These are phyloP conservation scores for Leptoteleia sp. DNA, from an alignment of 1,140 invertebrate genomes.

Conservation along the genomic window DNA sequence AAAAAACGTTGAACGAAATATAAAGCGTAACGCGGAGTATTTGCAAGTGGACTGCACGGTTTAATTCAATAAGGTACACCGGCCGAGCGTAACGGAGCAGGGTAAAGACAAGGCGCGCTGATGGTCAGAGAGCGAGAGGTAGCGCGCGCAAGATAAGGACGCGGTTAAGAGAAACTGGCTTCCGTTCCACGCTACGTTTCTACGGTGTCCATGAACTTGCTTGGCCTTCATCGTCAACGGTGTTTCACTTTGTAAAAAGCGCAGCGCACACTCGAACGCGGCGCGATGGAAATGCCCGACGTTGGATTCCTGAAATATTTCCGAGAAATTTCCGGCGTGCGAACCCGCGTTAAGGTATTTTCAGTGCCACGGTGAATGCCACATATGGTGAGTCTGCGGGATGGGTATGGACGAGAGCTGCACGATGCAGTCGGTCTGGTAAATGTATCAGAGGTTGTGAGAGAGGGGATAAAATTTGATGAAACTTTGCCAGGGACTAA, in stretches of 20 bases:
- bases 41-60: slow-evolving; percentile 37
- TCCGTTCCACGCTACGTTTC: slow-evolving; percentile 57
- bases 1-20: not conserved
- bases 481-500: no score
- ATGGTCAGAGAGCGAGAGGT: slow-evolving; percentile 31
- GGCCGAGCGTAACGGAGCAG: slow-evolving; percentile 36
- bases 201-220: slow-evolving; percentile 69
- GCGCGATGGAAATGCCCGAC: slow-evolving; percentile 18
- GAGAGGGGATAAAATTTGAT: no score
- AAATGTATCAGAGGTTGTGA: no score
- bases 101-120: slow-evolving; percentile 35
- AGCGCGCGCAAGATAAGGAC: slow-evolving; percentile 26
- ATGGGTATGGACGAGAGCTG: no score
- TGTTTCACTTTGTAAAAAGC: slow-evolving; percentile 46
- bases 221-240: slow-evolving; percentile 58
- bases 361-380: no score
- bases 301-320: slow-evolving; percentile 1
- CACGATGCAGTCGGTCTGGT: no score
- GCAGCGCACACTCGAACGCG: no score
- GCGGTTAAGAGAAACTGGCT: slow-evolving; percentile 54
- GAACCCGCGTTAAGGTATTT: no score
- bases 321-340: no score
- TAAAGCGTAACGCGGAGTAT: slow-evolving; percentile 10
- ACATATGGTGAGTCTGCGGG: no score
- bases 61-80: slow-evolving; percentile 58